These are phyloP conservation scores for Dasysyrphus albostriatus DNA, from an alignment of 2,888 invertebrate species.

Conservation along the genomic window DNA sequence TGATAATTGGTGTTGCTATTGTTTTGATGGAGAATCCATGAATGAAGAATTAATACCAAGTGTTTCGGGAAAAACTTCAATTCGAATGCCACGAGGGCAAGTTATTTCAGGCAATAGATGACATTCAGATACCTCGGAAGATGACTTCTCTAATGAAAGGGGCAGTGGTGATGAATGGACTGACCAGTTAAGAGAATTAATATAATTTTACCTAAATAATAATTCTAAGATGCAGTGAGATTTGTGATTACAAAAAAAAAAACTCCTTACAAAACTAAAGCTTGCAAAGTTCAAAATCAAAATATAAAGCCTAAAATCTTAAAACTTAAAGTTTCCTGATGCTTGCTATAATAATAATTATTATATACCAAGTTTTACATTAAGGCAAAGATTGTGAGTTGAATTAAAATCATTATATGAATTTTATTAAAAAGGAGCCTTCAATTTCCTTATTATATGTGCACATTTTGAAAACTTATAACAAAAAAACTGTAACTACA, in stretches of 20 bases:
- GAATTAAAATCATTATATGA: background rate
- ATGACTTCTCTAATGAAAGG: constrained; percentile 82
- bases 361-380: background rate
- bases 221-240: constrained; percentile 9
- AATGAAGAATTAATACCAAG: constrained; percentile 82
- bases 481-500: background rate
- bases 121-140: constrained; percentile 83
- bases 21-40: constrained; percentile 80
- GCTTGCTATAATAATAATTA: constrained; percentile 1
- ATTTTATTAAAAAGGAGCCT: background rate
- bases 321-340: background rate
- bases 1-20: constrained; percentile 83
- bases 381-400: background rate
- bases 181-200: constrained; percentile 76
- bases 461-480: constrained; percentile 17
- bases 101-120: constrained; percentile 81
- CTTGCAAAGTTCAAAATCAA: constrained; percentile 34
- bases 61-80: constrained; percentile 81
- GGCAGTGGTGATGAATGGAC: constrained; percentile 79
- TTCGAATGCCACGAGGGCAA: constrained; percentile 80
- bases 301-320: constrained; percentile 20
- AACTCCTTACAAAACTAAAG: background rate
- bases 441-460: constrained; percentile 1
- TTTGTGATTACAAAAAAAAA: constrained; percentile 14
- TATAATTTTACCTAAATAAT: constrained; percentile 24